Base-by-base conservation (phyloP, 2,888 invertebrate genomes). In the Candidula unifasciata region DNA sequence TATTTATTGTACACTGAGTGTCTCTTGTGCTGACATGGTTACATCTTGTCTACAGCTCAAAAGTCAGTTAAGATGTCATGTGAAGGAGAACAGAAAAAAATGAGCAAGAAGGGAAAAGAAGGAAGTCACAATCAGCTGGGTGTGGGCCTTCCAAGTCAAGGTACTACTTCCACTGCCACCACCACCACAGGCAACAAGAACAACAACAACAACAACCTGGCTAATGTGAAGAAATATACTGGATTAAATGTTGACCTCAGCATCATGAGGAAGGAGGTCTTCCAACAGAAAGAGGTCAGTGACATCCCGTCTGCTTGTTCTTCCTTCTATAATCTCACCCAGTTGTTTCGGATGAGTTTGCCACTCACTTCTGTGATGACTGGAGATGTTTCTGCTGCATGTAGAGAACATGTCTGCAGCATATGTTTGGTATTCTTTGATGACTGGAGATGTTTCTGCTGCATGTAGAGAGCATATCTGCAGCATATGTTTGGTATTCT, bases 211-310 rank as follows among this genome's bases (percentile, higher is more conserved):
- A 33, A 35, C 35, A 35, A n/a, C 24, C 5, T 37, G 13, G 71
- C 33, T n/a, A 44, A n/a, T 37, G 37, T 44, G 6, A 74, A 18
- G 27, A 87, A 85, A 64, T 84, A 86, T 3, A 83, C 89, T 13
- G 89, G 89, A 0, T 87, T 89, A 13, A 89, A 89, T 21, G 89
- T 89, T 35, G 91, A 91, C 82, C 89, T 91, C 54, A 90, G 89
- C 84, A 88, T 90, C 5, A 89, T 91, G 89, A 90, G 90, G 79
- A 90, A 90, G 71, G 91, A 91, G 80, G 89, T 89, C 2, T 88
- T 88, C 79, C 80, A 86, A 13, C 86, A 87, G 3, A 86, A 83
- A 57, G 88, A 88, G 85, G 88, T 87, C 21, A 66, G 85, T 64
- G 6, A 27, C n/a, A n/a, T 60, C 21, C n/a, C 21, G n/a, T n/a